phyloP scores from a whole-genome alignment of 2,888 invertebrate genomes.

The Folsomia manolachei region DNA sequence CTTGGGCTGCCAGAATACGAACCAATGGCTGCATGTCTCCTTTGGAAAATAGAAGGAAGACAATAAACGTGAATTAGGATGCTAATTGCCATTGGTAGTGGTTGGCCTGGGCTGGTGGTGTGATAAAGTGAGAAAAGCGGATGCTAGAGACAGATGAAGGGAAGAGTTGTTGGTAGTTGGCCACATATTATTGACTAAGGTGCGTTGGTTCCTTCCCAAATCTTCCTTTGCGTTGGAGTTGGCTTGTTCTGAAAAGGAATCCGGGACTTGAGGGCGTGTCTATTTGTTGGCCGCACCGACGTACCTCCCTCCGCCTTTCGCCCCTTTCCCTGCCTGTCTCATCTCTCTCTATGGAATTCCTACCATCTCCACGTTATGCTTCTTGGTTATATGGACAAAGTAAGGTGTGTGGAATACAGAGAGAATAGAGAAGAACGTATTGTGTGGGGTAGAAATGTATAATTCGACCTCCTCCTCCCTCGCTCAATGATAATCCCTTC shows the following conservation, averaged over 20 bases:
- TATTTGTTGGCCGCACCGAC: constrained; percentile 36
- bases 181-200: constrained; percentile 3
- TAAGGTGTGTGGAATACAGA: background rate
- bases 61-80: constrained; percentile 3
- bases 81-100: constrained; percentile 1
- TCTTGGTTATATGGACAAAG: background rate
- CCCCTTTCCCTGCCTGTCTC: constrained; percentile 24
- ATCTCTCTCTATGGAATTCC: background rate
- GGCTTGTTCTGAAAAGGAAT: constrained; percentile 26
- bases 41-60: background rate
- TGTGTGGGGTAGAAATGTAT: background rate
- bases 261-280: constrained; percentile 47
- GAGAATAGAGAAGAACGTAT: background rate
- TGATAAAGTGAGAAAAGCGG: constrained; percentile 9
- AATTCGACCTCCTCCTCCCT: background rate
- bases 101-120: background rate
- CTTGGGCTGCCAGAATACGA: background rate
- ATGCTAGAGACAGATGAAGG: constrained; percentile 15
- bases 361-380: too few species aligned
- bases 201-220: constrained; percentile 11
- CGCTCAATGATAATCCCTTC: background rate
- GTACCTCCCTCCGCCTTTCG: constrained; percentile 45
- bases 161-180: too few species aligned
- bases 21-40: background rate
- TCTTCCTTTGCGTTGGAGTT: constrained; percentile 17